A percentile compares a stretch with the other conserved stretches of the same genome.
These are phyloP conservation scores for Hanleya hanleyi DNA, from an alignment of 2,888 invertebrate species.

Conservation along the genomic window DNA sequence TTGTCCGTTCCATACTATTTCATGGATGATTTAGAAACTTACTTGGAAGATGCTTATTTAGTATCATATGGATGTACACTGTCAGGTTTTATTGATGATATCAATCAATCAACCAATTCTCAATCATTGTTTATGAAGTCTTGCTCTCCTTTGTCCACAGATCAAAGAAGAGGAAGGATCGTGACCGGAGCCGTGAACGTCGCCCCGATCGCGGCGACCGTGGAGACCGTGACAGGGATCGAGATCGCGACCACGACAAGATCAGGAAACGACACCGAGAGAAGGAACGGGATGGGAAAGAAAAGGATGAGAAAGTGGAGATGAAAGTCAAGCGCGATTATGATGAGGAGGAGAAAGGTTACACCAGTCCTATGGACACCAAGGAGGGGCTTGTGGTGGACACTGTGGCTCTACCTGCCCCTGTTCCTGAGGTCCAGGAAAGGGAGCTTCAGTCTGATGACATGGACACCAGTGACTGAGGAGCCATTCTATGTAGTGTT, in stretches of 20 bases:
- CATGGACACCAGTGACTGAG: conserved; percentile 3
- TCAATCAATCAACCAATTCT: no score
- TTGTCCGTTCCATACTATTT: no score
- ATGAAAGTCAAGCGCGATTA: conserved; percentile 12
- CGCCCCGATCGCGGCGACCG: neutral
- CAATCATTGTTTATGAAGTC: no score
- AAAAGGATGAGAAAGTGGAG: neutral
- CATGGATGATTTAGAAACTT: no score
- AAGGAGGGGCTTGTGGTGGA: neutral
- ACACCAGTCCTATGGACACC: conserved; percentile 13
- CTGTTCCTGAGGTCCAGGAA: neutral
- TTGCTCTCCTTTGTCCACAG: no score
- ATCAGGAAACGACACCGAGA: neutral
- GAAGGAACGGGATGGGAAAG: neutral
- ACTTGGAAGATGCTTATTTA: no score
- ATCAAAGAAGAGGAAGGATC: no score
- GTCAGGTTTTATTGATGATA: no score
- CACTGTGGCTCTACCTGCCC: neutral
- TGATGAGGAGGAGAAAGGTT: conserved; percentile 23
- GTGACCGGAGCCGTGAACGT: neutral
- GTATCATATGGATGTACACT: no score
- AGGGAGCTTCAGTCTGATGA: conserved; percentile 1
- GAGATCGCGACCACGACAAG: neutral
- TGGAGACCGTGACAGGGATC: neutral
- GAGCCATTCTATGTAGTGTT: no score